Percentiles rank a stretch among this genome's conserved stretches.
Evolutionary conservation across 2,888 invertebrate genomes (phyloP).

Genomic region (Lycocerus yunnanus): DNA sequence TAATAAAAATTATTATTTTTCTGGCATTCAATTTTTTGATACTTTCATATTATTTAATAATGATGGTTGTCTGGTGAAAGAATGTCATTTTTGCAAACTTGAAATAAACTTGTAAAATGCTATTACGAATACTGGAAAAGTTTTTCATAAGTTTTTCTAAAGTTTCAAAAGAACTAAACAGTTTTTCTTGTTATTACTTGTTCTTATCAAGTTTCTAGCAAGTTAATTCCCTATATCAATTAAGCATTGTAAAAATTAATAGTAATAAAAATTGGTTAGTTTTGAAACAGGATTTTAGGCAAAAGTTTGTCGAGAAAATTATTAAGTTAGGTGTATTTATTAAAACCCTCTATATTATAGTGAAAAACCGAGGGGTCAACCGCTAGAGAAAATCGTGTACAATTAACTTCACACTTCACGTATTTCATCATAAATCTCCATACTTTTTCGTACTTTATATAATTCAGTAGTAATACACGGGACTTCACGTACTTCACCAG

Average conservation of each 20-base stretch:
- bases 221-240: not conserved
- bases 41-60: not conserved
- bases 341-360: too few relatives aligned
- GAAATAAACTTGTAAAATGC: not conserved
- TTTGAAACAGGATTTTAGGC: too few relatives aligned
- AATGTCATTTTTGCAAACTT: not conserved
- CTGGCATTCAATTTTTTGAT: too few relatives aligned
- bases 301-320: too few relatives aligned
- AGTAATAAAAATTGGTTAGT: not conserved
- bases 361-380: too few relatives aligned
- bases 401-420: too few relatives aligned
- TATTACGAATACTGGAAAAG: not conserved
- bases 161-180: not conserved
- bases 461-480: too few relatives aligned
- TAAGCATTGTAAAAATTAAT: not conserved
- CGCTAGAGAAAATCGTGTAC: too few relatives aligned
- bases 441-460: too few relatives aligned
- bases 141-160: not conserved
- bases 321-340: too few relatives aligned
- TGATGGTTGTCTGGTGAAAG: not conserved
- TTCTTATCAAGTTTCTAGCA: not conserved
- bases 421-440: too few relatives aligned
- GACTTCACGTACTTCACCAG: too few relatives aligned
- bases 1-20: not conserved
- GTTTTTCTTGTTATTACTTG: not conserved